Percentiles rank a stretch among this genome's conserved stretches.
Conservation (phyloP, 2,888 invertebrate species). For the Leucophenga montana region DNA sequence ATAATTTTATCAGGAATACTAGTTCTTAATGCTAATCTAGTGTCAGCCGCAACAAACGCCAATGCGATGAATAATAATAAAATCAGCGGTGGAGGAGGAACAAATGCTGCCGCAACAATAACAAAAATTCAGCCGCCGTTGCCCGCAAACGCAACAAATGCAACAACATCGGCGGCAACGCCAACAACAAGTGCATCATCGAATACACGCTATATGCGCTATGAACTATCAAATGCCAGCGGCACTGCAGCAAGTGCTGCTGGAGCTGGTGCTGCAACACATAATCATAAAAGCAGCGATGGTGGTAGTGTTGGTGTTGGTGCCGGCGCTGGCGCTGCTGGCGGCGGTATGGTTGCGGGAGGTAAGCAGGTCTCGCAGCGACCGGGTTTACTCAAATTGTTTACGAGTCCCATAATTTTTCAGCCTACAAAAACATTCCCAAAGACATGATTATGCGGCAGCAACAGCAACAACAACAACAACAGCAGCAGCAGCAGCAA, state of each 20-base stretch:
- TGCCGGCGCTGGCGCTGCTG: neutral
- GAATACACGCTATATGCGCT: neutral
- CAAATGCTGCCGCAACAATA: constrained; percentile 31
- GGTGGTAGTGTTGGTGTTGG: constrained; percentile 24
- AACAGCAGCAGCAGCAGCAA: constrained; percentile 34
- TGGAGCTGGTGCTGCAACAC: too few relatives aligned
- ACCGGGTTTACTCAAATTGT: constrained; percentile 71
- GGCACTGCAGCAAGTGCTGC: too few relatives aligned
- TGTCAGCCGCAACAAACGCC: constrained; percentile 34
- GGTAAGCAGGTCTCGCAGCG: constrained; percentile 67
- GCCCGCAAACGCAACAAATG: constrained; percentile 38
- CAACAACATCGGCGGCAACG: constrained; percentile 25
- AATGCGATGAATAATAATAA: constrained; percentile 4
- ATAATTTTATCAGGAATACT: constrained; percentile 20
- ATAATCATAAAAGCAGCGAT: neutral
- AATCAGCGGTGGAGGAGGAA: neutral
- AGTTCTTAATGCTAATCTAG: constrained; percentile 14
- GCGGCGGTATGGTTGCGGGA: constrained; percentile 38
- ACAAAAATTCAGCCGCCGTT: constrained; percentile 54
- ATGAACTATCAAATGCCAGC: too few relatives aligned
- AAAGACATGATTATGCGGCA: constrained; percentile 71
- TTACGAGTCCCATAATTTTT: constrained; percentile 72
- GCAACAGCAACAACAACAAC: neutral
- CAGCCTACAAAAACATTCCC: constrained; percentile 74
- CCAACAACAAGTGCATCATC: constrained; percentile 16